Conservation (phyloP, 2,113 vertebrate species). For the Eptesicus fuscus region DNA sequence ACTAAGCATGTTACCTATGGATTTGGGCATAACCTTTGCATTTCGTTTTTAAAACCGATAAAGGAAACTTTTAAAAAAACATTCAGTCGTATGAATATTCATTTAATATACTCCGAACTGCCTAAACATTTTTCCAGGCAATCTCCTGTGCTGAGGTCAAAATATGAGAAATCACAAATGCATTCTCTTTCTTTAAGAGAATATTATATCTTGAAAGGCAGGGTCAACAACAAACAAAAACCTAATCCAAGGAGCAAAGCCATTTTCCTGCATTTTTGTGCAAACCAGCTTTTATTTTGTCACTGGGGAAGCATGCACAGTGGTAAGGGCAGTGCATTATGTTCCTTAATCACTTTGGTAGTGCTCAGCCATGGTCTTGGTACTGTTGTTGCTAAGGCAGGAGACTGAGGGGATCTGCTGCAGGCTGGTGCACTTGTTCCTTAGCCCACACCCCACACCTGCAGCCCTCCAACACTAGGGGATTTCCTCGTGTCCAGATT, state of each 20-base stretch:
- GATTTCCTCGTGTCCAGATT: neutral
- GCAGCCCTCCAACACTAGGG: neutral
- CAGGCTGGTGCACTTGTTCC: neutral
- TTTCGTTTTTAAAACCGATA: slow-evolving; percentile 13
- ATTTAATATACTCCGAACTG: neutral
- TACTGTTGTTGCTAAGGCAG: neutral
- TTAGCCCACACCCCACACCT: neutral
- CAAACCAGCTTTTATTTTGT: neutral
- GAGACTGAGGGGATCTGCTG: neutral
- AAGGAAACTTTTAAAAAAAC: neutral
- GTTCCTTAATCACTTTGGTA: neutral
- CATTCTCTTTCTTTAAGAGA: neutral
- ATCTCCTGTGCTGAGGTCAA: neutral
- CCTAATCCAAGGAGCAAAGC: neutral
- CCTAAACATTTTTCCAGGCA: neutral
- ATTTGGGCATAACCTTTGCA: neutral
- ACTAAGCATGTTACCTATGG: neutral
- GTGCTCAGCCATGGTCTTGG: rapidly evolving
- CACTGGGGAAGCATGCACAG: neutral
- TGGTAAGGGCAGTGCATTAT: neutral
- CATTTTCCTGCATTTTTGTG: neutral
- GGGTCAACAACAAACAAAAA: neutral
- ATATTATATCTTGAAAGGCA: neutral
- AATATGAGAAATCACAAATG: neutral
- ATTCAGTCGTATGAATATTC: neutral